phyloP scores from a whole-genome alignment of 2,888 invertebrate species.

The Drosophila fungiperda region DNA sequence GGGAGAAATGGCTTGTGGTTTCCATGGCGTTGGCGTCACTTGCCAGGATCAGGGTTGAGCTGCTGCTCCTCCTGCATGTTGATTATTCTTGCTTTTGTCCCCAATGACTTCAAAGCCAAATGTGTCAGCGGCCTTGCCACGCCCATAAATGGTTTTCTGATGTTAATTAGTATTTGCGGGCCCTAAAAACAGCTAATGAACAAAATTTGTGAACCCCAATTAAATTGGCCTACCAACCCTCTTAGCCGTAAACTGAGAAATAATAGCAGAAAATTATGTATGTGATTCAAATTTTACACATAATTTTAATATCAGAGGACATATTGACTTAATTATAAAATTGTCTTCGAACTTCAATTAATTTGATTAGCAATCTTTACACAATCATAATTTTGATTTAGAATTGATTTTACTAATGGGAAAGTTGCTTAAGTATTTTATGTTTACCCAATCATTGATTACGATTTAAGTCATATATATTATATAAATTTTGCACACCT shows the following conservation, averaged over 20 bases:
- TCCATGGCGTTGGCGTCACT: conserved; percentile 32
- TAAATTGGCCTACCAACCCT: background rate
- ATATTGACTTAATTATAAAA: background rate
- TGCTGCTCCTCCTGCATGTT: background rate
- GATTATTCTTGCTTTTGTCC: conserved; percentile 8
- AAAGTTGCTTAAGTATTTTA: background rate
- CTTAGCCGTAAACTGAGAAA: background rate
- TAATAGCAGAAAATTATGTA: background rate
- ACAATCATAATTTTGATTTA: background rate
- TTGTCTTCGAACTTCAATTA: background rate
- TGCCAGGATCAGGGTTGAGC: conserved; percentile 27
- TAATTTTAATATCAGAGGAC: background rate
- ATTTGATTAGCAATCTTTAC: background rate
- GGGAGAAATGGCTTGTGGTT: conserved; percentile 28
- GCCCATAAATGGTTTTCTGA: conserved; percentile 6
- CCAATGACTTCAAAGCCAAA: conserved; percentile 15
- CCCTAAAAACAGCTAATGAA: background rate
- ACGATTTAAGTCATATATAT: background rate
- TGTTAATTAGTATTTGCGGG: background rate
- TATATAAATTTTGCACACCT: background rate
- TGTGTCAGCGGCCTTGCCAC: conserved; percentile 24
- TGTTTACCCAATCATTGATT: background rate
- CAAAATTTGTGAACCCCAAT: background rate
- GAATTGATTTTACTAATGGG: background rate
- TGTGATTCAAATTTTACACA: background rate